Evolutionary conservation across 1,140 invertebrate genomes (phyloP), one percentile per base, ranked within the genome.

Genomic region (Zaprionus davidi): DNA sequence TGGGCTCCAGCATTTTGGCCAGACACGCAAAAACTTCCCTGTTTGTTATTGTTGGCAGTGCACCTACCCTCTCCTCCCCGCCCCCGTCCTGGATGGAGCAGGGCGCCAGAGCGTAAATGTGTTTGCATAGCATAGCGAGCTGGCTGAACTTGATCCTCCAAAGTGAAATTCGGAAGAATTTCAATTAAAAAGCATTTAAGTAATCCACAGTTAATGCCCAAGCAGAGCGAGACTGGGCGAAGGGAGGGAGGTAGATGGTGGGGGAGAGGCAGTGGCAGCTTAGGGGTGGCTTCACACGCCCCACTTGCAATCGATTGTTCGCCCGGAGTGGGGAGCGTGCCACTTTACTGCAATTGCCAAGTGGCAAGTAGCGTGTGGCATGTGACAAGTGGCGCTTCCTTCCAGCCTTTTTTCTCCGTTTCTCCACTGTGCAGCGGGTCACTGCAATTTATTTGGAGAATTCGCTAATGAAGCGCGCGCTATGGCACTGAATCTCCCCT

Each of bases 101-200:
- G 81, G 81, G 84, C 84, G 84, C 75, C 85, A 87, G 78, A 84
- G 85, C 84, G 81, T 88, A 80, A 51, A 20, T 57, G 55, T 79
- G 79, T 86, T 88, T 88, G 79, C 72, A 66, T 90, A 74, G 84
- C 84, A 71, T 64, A 69, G 78, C 76, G 58, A 44, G 80, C 85
- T 79, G 81, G 81, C 84, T 90, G 81, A 85, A 90, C 85, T 90
- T 90, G 85, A 88, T 88, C 85, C 84, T 78, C 82, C 81, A 90
- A 88, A 90, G 85, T 90, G 81, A 90, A 90, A 90, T 90, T 90
- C 90, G 81, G 81, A 85, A 90, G 90, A 90, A 79, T 90, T 90
- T 90, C 85, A 90, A 90, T 90, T 90, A 90, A 90, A 90, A 90
- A 90, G 85, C 85, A 90, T 90, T 90, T 90, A 90, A 90, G 85